Base-by-base conservation (phyloP, 2,888 invertebrate species). In the Scaptomyza reducta region DNA sequence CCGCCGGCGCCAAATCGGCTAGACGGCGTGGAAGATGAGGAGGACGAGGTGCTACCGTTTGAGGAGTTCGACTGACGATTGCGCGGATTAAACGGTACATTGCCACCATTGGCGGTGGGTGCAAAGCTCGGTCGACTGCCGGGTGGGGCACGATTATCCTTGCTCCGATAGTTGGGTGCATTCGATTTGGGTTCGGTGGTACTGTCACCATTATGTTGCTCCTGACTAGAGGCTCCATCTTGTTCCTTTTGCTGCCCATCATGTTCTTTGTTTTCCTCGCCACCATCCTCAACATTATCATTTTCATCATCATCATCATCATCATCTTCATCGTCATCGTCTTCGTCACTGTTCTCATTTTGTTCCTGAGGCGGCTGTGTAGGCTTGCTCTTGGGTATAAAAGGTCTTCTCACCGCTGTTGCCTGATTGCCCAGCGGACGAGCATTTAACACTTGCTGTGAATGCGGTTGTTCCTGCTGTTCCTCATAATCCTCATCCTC, bases 51-150 rank as follows among this genome's bases (percentile, higher is more conserved):
- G 6, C 53, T 63, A 31, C 42, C 45, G 33, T 13, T 25, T 3
- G 35, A n/a, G 2, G 45, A 18, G n/a, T 54, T 47, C 3, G 59
- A 40, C 14, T 58, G 71, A 2, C 76, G 74, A 27, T 59, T 67
- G 5, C 75, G 80, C 0, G 87, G 75, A 57, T 85, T 89, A 50
- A 73, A 89, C 0, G 86, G 79, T 1, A 75, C 70, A 61, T 85
- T 86, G 16, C 70, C 71, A 22, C 58, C 82, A 9, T 29, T 68
- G 16, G 58, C 75, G 11, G 63, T 77, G 4, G 74, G 35, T 0
- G 66, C 51, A 14, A 79, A 67, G 3, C 68, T 55, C 0, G 83
- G 79, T 29, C 82, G 71, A 29, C 59, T 68, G 9, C 77, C 86
- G 1, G 84, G 79, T 13, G 74, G 77, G 16, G 62, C 76, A 9